Conservation (phyloP, 2,113 vertebrate genomes). For the Cygnus buccinator region DNA sequence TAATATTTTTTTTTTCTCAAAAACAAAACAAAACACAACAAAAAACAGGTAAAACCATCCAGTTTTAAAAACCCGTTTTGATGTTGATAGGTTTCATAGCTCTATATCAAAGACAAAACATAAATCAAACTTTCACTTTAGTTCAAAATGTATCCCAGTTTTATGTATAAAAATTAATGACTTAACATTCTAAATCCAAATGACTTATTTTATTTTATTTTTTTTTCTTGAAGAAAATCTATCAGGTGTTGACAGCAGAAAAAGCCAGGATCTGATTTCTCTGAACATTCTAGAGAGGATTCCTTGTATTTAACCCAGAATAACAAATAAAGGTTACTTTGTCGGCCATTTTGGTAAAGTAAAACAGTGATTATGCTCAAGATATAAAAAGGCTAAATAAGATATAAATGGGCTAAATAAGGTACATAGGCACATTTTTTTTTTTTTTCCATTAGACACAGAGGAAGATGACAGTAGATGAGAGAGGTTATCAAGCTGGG, state of each 20-base stretch:
- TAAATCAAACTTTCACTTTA: background rate
- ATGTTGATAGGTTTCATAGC: background rate
- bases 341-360: background rate
- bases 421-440: rapidly evolving
- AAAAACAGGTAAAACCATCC: rapidly evolving
- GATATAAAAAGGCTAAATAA: background rate
- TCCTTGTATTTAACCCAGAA: background rate
- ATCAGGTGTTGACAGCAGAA: background rate
- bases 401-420: background rate
- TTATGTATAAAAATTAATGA: background rate
- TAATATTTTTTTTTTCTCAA: background rate
- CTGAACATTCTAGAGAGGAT: background rate
- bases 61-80: background rate
- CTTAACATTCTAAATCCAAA: background rate
- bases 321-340: background rate
- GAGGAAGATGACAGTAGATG: background rate
- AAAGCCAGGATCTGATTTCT: background rate
- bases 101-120: background rate
- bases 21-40: background rate
- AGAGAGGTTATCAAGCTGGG: background rate
- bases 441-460: background rate
- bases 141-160: background rate
- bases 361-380: background rate
- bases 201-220: background rate
- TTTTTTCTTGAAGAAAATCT: background rate